phyloP scores from a whole-genome alignment of 2,888 invertebrate species.

The Priocnemis perturbator region DNA sequence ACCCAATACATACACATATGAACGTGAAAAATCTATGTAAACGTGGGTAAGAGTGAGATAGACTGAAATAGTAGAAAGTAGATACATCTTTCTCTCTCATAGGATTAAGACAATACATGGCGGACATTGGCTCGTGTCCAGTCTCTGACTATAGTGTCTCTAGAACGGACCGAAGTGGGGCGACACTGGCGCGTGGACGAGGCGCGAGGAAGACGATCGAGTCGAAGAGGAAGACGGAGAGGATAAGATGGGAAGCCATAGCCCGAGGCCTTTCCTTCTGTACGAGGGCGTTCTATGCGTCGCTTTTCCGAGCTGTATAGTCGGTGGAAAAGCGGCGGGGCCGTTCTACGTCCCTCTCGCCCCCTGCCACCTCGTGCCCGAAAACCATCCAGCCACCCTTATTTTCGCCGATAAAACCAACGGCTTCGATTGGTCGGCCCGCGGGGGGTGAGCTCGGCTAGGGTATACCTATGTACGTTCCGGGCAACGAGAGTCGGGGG shows the following conservation, averaged over 20 bases:
- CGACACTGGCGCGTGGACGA: no score
- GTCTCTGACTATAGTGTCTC: no score
- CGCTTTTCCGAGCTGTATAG: conserved; percentile 55
- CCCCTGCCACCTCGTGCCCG: conserved; percentile 10
- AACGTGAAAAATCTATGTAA: no score
- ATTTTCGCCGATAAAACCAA: conserved; percentile 55
- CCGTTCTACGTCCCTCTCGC: conserved; percentile 18
- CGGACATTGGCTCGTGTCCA: no score
- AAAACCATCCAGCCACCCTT: conserved; percentile 37
- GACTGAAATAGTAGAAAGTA: no score
- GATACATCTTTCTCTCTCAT: no score
- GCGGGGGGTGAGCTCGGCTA: conserved; percentile 21
- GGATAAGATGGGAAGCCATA: conserved; percentile 72
- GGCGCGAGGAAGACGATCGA: conserved; percentile 10
- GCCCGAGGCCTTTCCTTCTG: conserved; percentile 67
- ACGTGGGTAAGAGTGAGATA: no score
- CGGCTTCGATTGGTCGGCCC: conserved; percentile 58
- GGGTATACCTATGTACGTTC: conserved; percentile 16
- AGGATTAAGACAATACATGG: no score
- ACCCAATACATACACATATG: no score
- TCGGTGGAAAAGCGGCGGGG: conserved; percentile 48
- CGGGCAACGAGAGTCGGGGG: conserved; percentile 5
- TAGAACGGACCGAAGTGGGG: no score
- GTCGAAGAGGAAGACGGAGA: conserved; percentile 31
- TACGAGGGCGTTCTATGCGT: conserved; percentile 42